Conservation (phyloP, 1,140 invertebrate genomes). For the Melanaphis sacchari region DNA sequence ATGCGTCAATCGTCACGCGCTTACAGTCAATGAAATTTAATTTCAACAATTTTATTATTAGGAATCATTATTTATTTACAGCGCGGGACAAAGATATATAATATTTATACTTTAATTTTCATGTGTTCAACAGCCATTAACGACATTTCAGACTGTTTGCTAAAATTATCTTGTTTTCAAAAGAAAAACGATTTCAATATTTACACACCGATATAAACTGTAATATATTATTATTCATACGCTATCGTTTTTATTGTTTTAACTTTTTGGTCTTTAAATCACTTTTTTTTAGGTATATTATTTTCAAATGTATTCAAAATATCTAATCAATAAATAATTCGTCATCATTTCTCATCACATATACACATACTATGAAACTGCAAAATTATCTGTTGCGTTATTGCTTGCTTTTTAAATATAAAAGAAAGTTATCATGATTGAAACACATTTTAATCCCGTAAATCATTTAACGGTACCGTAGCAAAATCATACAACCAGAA, state of each 20-base stretch:
- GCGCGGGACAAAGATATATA: background rate
- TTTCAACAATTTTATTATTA: background rate
- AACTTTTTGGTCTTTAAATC: background rate
- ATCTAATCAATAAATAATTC: background rate
- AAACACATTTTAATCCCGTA: constrained; percentile 35
- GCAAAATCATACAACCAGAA: constrained; percentile 40
- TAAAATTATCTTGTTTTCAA: background rate
- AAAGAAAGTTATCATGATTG: constrained; percentile 23
- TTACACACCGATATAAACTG: background rate
- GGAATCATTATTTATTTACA: background rate
- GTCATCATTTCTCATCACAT: background rate
- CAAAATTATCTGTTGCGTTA: background rate
- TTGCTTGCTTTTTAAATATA: background rate
- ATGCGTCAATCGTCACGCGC: background rate
- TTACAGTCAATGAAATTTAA: background rate
- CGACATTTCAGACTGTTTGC: background rate
- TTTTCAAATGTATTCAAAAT: background rate
- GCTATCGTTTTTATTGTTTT: background rate
- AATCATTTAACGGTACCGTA: constrained; percentile 38
- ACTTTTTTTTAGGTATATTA: background rate
- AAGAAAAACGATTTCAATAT: background rate
- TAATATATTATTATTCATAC: background rate
- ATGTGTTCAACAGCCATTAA: background rate
- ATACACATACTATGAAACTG: background rate
- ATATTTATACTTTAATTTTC: background rate